Evolutionary conservation across 64 coral and sea anemone species (phyloP), one percentile per base, ranked within the genome.

Genomic region (Astreopora myriophthalma): DNA sequence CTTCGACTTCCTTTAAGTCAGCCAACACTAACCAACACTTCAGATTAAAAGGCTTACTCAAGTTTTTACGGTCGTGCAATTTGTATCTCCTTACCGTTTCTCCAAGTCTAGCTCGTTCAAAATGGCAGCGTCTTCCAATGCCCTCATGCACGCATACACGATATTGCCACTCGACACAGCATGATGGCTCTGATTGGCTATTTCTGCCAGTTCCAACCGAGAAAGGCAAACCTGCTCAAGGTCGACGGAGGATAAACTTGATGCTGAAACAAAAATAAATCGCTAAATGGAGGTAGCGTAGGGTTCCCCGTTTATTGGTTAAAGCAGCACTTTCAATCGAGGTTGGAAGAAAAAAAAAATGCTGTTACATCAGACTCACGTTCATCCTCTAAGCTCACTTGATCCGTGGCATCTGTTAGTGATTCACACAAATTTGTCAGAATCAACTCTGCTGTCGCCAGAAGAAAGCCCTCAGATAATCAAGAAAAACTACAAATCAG

Each of bases 111-210:
- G 84, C 23, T 99, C 94, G 27, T 88, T 93, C 82, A 99, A 48
- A 19, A 99, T 88, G 5, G 94, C 87, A 13, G 94, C 97, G 29
- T 99, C 97, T 83, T 96, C 97, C 31, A 99, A 48, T 8, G 94
- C 83, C 88, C 94, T 93, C 97, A 99, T 99, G 39, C 90, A 88
- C 2, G 90, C 58, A 46, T 94, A 96, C 46, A 96, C 73, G 6
- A 87, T 80, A 33, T 80, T 94, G 9, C 91, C 95, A 30, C 67
- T 87, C 0, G 91, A 86, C 17, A 96, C 86, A 14, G 91, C 71
- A 40, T 95, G 80, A 51, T 96, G 81, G 17, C 82, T 70, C 57
- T 99, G 94, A 40, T 49, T 73, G 1, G 91, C 68, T 25, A 99
- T 87, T 14, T 75, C 48, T 7, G 94, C 87, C 25, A 99, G 40